Base-by-base conservation (phyloP, 1,140 invertebrate genomes). In the Oedothorax gibbosus region DNA sequence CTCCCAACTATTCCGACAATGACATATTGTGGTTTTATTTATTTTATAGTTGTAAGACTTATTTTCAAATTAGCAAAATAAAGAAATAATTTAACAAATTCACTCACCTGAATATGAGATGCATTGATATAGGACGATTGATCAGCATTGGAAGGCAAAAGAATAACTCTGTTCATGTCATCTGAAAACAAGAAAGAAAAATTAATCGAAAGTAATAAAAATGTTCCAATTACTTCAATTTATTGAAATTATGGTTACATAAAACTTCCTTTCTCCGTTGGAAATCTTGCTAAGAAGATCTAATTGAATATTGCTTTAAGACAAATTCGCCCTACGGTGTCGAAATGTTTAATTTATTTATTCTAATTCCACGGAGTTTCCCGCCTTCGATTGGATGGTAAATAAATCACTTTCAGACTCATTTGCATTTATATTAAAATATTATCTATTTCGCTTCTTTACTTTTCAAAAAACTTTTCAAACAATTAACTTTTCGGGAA, bases 121-220 rank as follows among this genome's bases (percentile, higher is more conserved):
- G 97, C 97, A 91, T 99, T 99, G 87, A 99, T 98, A 89, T 99
- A 99, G 1, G 97, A 98, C 50, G 96, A 97, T 89, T 96, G 95
- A 89, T 98, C 96, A 51, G 85, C 93, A 93, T 72, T 95, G 93
- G 87, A 96, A 10, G 96, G 96, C 35, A 94, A 94, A 11, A 96
- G 91, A 87, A 96, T 96, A 56, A 98, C 96, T 86, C 96, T 91
- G 91, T 97, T 97, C 88, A 95, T 93, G 90, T 97, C 96, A 90
- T 96, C 88, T 89, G 84, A 86, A 86, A 82, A 51, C 77, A 21
- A 49, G 53, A 14, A 62, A 66, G 21, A 14, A 6, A 75, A 73
- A 73, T 8, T n/a, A 54, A 56, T 20, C 53, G 71, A 56, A 35
- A 57, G 51, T 71, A 53, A 11, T n/a, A 51, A 75, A 56, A 57